Evolutionary conservation across 1,140 invertebrate genomes (phyloP), one percentile per base, ranked within the genome.

Genomic region (Papilio dardanus): DNA sequence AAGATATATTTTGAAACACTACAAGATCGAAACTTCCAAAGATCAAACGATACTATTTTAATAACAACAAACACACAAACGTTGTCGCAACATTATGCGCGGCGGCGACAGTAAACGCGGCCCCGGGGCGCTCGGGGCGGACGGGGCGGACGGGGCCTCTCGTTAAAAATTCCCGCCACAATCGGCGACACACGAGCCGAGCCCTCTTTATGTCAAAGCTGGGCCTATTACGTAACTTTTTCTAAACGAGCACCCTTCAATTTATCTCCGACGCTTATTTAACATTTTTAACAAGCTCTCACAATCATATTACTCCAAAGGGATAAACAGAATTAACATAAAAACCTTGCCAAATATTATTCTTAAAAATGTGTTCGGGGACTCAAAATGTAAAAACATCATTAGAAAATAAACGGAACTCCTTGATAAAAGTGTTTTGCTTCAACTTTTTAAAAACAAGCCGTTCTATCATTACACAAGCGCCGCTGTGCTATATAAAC

Each of bases 201-300:
- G 50, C 50, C 54, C 54, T 28, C 54, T 62, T 62, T 62, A 28
- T 62, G 54, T 62, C 54, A 62, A 62, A 62, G 54, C 54, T 62
- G 54, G 54, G 21, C 54, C 10, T 28, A 28, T 62, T 62, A 62
- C 54, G 54, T 62, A 62, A 62, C 54, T 62, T 62, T 62, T 62
- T 62, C 54, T 62, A 62, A 62, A 62, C 54, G 54, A 62, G 24
- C 54, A 62, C 54, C 14, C 54, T 62, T 30, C 54, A 62, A 28
- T 62, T 62, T 62, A 62, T 62, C 54, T 30, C 54, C 54, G 24
- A 10, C 54, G 24, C 54, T 62, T 62, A 28, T 62, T 62, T 62
- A 62, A 62, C 54, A 62, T 62, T 62, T 54, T 62, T 30, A 62
- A 62, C 54, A 62, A 62, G 24, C 54, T 62, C 54, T 62, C 54